Evolutionary conservation across 2,797 vertebrate species (phyloP).

Genomic region (Crocodylus rhombifer): DNA sequence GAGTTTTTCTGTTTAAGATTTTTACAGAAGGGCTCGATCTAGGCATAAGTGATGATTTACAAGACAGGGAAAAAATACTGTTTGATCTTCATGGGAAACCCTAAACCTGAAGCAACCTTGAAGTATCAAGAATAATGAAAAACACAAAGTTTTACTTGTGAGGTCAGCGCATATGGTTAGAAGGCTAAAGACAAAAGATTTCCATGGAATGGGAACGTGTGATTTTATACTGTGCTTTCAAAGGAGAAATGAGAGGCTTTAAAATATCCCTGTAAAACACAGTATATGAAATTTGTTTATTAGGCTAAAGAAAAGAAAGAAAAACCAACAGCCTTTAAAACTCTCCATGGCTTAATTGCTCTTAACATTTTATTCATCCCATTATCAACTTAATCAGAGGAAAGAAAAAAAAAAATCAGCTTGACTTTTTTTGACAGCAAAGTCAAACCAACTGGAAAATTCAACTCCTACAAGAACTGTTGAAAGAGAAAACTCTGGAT

Average conservation of each 20-base stretch:
- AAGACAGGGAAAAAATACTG: background rate
- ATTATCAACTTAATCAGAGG: slow-evolving; percentile 64
- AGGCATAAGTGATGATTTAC: background rate
- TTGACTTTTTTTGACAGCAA: slow-evolving; percentile 74
- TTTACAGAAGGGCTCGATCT: slow-evolving; percentile 45
- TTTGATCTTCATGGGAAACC: slow-evolving; percentile 60
- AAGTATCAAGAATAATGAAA: slow-evolving; percentile 63
- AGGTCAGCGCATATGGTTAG: slow-evolving; percentile 54
- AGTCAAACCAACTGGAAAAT: slow-evolving; percentile 77
- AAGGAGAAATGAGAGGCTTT: background rate
- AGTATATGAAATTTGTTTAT: slow-evolving; percentile 54
- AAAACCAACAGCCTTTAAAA: slow-evolving; percentile 22
- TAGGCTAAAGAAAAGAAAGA: slow-evolving; percentile 4
- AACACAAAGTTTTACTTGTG: slow-evolving; percentile 36
- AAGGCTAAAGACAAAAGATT: slow-evolving; percentile 68
- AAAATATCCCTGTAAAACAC: slow-evolving; percentile 31
- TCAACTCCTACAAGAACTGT: slow-evolving; percentile 70
- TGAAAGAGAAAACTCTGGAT: slow-evolving; percentile 47
- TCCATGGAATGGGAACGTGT: slow-evolving; percentile 59
- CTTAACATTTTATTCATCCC: slow-evolving; percentile 68
- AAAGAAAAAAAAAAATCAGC: slow-evolving; percentile 53
- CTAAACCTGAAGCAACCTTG: slow-evolving; percentile 55
- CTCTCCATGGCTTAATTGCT: slow-evolving; percentile 57
- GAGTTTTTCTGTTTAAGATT: background rate
- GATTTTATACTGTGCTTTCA: slow-evolving; percentile 49